Evolutionary conservation across 2,888 invertebrate species (phyloP).

Genomic region (Sepiola atlantica): DNA sequence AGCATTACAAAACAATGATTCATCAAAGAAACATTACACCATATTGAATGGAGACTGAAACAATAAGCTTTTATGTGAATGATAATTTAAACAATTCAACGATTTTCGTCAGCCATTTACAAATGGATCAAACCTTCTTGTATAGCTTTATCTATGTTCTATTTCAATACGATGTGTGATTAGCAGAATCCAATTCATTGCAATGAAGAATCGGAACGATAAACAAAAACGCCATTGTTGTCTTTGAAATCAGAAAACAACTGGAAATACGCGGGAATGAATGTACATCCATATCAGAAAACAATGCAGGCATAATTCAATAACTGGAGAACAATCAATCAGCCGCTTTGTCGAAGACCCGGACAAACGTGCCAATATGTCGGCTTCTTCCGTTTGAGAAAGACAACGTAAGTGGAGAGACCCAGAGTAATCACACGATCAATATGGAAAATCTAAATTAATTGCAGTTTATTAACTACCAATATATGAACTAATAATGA

Average conservation of each 20-base stretch:
- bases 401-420: too few species aligned
- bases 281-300: conserved; percentile 20
- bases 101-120: background rate
- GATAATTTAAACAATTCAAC: conserved; percentile 8
- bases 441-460: too few species aligned
- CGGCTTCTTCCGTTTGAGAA: background rate
- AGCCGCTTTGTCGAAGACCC: background rate
- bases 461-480: too few species aligned
- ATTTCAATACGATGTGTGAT: background rate
- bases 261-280: conserved; percentile 2
- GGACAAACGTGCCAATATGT: background rate
- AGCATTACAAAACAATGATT: background rate
- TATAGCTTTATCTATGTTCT: conserved; percentile 2
- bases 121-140: background rate
- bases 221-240: conserved; percentile 20
- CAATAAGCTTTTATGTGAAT: background rate
- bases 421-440: too few species aligned
- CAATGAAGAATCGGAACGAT: background rate
- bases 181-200: conserved; percentile 32
- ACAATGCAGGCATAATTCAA: background rate
- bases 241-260: conserved; percentile 13
- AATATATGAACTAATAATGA: too few species aligned
- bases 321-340: background rate
- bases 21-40: background rate
- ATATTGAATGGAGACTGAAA: background rate